phyloP scores from a whole-genome alignment of 2,113 vertebrate genomes.

The Falcunculus frontatus region DNA sequence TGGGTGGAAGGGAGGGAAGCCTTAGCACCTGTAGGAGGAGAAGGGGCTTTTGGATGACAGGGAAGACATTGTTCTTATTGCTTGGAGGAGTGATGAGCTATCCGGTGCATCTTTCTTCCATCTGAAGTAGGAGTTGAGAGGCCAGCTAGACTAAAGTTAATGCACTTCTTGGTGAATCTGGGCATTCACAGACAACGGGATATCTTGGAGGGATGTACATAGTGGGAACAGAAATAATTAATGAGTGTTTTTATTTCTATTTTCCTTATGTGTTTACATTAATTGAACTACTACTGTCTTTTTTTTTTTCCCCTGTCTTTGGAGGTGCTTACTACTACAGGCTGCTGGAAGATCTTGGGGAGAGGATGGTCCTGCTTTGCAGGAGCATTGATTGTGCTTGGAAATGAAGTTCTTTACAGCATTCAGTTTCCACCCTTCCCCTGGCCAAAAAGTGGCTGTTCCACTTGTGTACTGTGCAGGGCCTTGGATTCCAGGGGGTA shows the following conservation, averaged over 20 bases:
- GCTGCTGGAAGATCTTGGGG: background rate
- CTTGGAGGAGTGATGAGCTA: background rate
- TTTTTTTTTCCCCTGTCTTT: background rate
- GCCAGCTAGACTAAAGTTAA: background rate
- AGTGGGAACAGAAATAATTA: background rate
- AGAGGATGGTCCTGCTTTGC: background rate
- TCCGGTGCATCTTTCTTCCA: background rate
- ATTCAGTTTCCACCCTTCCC: background rate
- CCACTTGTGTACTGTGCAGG: too few species aligned
- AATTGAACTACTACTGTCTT: background rate
- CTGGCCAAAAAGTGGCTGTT: background rate
- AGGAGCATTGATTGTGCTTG: background rate
- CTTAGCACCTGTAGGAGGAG: background rate
- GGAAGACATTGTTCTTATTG: background rate
- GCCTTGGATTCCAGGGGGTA: background rate
- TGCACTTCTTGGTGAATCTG: background rate
- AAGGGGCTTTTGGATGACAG: background rate
- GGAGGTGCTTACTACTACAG: background rate
- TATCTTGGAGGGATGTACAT: background rate
- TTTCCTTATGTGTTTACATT: background rate
- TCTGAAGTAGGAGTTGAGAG: background rate
- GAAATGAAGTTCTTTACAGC: background rate
- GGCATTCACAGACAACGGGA: background rate
- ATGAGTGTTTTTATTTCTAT: background rate
- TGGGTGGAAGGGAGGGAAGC: background rate